Percentiles rank a stretch among this genome's conserved stretches.
Conservation (phyloP, 2,888 invertebrate genomes). For the Invenusta paracnida region DNA sequence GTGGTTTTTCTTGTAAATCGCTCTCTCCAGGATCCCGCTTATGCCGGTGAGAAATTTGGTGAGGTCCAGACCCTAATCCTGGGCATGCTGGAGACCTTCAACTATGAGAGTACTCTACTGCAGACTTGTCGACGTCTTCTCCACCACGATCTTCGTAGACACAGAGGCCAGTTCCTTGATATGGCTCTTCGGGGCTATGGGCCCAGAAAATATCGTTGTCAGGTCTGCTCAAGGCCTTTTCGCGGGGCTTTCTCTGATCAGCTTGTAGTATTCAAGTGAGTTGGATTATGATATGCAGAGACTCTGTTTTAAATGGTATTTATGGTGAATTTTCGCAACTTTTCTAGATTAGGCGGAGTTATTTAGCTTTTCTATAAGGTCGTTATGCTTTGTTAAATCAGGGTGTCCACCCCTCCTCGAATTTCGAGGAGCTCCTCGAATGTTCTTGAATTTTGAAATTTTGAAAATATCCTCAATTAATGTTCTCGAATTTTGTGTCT, state of each 20-base stretch:
- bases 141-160: constrained; percentile 68
- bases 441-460: too few species aligned
- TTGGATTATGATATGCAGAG: too few species aligned
- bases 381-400: too few species aligned
- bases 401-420: too few species aligned
- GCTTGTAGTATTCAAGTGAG: not conserved
- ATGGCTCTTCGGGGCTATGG: constrained; percentile 8
- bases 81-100: constrained; percentile 72
- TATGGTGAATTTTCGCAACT: too few species aligned
- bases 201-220: constrained; percentile 19
- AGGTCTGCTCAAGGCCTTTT: not conserved
- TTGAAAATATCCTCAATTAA: too few species aligned
- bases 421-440: too few species aligned
- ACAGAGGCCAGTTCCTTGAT: not conserved
- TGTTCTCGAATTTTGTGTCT: too few species aligned
- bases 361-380: too few species aligned
- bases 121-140: constrained; percentile 68
- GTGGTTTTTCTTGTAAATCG: too few species aligned
- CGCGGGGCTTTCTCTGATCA: not conserved
- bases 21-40: constrained; percentile 61
- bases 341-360: too few species aligned
- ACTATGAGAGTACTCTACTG: constrained; percentile 70
- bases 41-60: constrained; percentile 64
- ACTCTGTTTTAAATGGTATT: too few species aligned
- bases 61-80: constrained; percentile 64